Conservation (phyloP, 2,113 vertebrate genomes). For the Zingel zingel region DNA sequence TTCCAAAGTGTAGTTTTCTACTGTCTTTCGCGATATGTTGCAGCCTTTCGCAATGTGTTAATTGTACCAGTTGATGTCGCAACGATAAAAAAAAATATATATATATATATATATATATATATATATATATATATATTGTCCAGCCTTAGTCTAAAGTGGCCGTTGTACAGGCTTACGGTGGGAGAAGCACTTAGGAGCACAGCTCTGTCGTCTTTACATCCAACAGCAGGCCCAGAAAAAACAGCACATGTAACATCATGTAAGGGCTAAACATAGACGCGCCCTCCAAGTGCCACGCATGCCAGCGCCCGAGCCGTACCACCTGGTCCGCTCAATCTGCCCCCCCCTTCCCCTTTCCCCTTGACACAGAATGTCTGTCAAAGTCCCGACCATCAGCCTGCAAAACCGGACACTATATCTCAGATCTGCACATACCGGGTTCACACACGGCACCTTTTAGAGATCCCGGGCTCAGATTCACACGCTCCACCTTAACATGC, state of each 20-base stretch:
- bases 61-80: too few species aligned
- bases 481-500: slow-evolving; percentile 38
- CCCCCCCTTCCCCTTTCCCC: slow-evolving; percentile 22
- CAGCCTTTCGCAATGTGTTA: too few species aligned
- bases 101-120: too few species aligned
- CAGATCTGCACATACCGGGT: slow-evolving; percentile 59
- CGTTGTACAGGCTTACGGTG: neutral
- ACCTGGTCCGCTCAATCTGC: slow-evolving; percentile 83
- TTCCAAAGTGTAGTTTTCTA: too few species aligned
- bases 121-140: too few species aligned
- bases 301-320: slow-evolving; percentile 67
- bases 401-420: slow-evolving; percentile 44
- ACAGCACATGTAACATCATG: slow-evolving; percentile 83
- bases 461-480: slow-evolving; percentile 50
- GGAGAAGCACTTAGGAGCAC: slow-evolving; percentile 32
- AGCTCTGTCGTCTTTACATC: slow-evolving; percentile 27
- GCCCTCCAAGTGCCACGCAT: slow-evolving; percentile 74
- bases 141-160: neutral
- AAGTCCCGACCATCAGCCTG: slow-evolving; percentile 75
- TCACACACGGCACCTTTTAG: slow-evolving; percentile 53
- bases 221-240: slow-evolving; percentile 69
- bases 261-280: slow-evolving; percentile 83
- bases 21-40: too few species aligned
- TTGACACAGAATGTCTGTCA: slow-evolving; percentile 72
- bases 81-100: too few species aligned